Evolutionary conservation across 1,140 invertebrate genomes (phyloP).

Genomic region (Aphaenogaster floridana): DNA sequence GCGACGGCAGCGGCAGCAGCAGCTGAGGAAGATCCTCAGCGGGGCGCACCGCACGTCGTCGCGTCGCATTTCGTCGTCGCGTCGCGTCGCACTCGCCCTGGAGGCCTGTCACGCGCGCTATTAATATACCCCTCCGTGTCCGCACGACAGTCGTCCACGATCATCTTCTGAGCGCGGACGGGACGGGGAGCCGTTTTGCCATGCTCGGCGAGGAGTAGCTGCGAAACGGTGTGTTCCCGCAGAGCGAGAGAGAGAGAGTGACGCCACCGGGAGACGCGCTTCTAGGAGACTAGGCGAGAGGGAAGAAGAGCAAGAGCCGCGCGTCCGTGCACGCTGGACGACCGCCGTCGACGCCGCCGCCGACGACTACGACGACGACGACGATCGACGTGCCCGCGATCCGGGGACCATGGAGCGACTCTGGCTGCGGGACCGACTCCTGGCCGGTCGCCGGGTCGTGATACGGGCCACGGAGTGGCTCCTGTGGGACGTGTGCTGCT

Average conservation of each 20-base stretch:
- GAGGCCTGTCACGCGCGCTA: slow-evolving; percentile 3
- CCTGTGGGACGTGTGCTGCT: background rate
- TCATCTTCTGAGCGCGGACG: background rate
- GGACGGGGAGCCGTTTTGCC: background rate
- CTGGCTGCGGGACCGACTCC: background rate
- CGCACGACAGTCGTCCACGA: background rate
- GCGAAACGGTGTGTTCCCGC: too few species aligned
- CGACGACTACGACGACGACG: background rate
- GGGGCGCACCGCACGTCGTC: background rate
- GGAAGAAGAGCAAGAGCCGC: background rate
- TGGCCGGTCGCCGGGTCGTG: background rate
- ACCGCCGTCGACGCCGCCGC: background rate
- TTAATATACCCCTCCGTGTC: slow-evolving; percentile 3
- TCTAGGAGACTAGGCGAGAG: background rate
- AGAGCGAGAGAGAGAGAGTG: background rate
- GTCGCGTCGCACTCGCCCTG: background rate
- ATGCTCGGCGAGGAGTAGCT: background rate
- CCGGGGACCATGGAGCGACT: background rate
- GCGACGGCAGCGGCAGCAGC: too few species aligned
- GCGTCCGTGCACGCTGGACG: slow-evolving; percentile 6
- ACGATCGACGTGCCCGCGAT: slow-evolving; percentile 11
- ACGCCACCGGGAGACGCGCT: too few species aligned
- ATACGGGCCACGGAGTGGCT: background rate
- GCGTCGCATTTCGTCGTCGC: background rate
- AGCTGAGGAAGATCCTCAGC: background rate